Conservation (phyloP, 2,888 invertebrate genomes). For the Metalampra italica region DNA sequence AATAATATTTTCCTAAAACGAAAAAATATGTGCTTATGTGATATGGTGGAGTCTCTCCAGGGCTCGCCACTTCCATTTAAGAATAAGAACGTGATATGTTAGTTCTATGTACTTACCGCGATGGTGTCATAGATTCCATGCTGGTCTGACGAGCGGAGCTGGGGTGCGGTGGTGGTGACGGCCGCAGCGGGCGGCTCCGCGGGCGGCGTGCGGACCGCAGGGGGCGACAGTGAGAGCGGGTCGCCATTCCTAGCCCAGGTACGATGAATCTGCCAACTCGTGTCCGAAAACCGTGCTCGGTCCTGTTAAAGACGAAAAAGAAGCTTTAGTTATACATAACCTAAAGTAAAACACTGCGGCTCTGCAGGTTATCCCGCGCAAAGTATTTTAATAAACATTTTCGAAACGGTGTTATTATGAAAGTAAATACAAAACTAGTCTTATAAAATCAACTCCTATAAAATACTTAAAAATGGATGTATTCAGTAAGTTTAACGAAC, state of each 20-base stretch:
- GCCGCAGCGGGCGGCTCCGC: constrained; percentile 33
- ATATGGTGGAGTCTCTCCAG: too few species aligned
- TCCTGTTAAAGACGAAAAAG: constrained; percentile 62
- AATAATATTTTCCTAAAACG: too few species aligned
- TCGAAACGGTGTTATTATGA: too few species aligned
- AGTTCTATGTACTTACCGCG: constrained; percentile 49
- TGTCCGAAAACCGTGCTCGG: constrained; percentile 84
- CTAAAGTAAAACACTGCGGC: neutral
- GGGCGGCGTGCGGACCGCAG: constrained; percentile 45
- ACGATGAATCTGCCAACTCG: constrained; percentile 85
- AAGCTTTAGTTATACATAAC: neutral
- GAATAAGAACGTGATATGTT: too few species aligned
- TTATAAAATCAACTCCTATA: too few species aligned
- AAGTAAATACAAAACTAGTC: too few species aligned
- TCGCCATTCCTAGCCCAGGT: constrained; percentile 80
- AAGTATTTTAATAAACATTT: too few species aligned
- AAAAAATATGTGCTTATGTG: too few species aligned
- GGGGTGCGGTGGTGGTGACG: constrained; percentile 32
- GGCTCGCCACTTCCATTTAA: too few species aligned
- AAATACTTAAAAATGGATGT: too few species aligned
- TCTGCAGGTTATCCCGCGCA: too few species aligned
- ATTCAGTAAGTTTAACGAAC: too few species aligned
- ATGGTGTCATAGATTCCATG: constrained; percentile 74
- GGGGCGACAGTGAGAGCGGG: constrained; percentile 46
- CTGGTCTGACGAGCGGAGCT: constrained; percentile 44